A percentile compares a stretch with the other conserved stretches of the same genome.
phyloP scores from a whole-genome alignment of 2,888 invertebrate species.

The Cybosia mesomella region DNA sequence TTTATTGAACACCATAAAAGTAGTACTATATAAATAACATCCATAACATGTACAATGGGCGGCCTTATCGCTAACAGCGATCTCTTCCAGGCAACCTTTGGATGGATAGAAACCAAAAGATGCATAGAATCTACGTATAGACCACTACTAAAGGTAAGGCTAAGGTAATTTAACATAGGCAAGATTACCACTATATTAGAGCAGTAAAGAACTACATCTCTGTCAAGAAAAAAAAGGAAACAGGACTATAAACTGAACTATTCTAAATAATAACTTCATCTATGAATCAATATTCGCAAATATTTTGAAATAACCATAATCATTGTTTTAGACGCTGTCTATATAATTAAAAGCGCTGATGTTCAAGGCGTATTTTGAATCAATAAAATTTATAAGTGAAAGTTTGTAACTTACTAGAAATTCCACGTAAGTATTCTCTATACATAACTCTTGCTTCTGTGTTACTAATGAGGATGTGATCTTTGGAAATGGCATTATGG shows the following conservation, averaged over 20 bases:
- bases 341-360: constrained; percentile 40
- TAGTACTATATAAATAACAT: too few relatives aligned
- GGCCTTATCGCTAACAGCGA: too few relatives aligned
- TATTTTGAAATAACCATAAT: constrained; percentile 39
- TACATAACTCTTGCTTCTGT: constrained; percentile 24
- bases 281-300: constrained; percentile 34
- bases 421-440: constrained; percentile 12
- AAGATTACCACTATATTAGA: background rate
- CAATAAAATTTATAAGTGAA: constrained; percentile 37
- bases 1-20: too few relatives aligned
- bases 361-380: constrained; percentile 26
- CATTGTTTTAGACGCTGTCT: constrained; percentile 20
- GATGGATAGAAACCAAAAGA: too few relatives aligned
- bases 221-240: background rate
- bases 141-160: background rate
- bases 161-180: background rate
- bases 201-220: background rate
- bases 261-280: constrained; percentile 17
- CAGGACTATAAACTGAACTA: constrained; percentile 6
- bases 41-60: too few relatives aligned
- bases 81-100: too few relatives aligned
- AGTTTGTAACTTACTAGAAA: constrained; percentile 39
- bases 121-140: background rate
- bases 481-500: constrained; percentile 1
- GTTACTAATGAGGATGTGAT: constrained; percentile 13